These are phyloP conservation scores for Nothoprocta perdicaria DNA, from an alignment of 2,113 vertebrate genomes.

Conservation along the genomic window DNA sequence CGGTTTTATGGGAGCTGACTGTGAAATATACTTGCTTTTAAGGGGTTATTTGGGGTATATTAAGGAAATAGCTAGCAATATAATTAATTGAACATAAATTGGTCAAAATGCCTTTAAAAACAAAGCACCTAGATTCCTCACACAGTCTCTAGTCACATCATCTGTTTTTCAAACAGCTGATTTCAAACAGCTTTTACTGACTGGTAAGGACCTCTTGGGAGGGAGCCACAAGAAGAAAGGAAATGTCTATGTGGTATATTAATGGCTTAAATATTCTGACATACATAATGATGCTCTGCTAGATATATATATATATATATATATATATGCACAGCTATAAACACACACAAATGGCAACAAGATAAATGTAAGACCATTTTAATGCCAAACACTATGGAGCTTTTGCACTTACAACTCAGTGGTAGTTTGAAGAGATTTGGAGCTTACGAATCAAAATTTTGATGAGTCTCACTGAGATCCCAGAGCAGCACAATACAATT, in stretches of 20 bases:
- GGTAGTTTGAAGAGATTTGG: background rate
- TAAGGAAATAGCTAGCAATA: background rate
- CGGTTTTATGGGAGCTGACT: background rate
- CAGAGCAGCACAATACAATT: background rate
- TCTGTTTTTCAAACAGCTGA: background rate
- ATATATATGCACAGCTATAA: background rate
- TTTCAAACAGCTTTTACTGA: slow-evolving; percentile 13
- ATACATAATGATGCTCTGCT: background rate
- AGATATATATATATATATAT: background rate
- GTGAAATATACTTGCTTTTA: background rate
- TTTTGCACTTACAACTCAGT: background rate
- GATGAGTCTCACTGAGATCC: background rate
- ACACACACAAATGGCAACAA: accelerated
- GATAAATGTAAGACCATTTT: background rate
- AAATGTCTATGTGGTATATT: background rate
- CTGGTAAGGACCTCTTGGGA: background rate
- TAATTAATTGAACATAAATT: background rate
- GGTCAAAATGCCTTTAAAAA: background rate
- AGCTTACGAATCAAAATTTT: background rate
- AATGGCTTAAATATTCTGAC: background rate
- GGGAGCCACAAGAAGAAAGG: slow-evolving; percentile 9
- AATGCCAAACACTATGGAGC: background rate
- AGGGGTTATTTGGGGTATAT: background rate
- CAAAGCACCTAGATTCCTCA: background rate
- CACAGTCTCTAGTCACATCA: background rate